Percentiles rank a stretch among this genome's conserved stretches.
phyloP scores from a whole-genome alignment of 1,140 invertebrate genomes.

The Ceratina calcarata region DNA sequence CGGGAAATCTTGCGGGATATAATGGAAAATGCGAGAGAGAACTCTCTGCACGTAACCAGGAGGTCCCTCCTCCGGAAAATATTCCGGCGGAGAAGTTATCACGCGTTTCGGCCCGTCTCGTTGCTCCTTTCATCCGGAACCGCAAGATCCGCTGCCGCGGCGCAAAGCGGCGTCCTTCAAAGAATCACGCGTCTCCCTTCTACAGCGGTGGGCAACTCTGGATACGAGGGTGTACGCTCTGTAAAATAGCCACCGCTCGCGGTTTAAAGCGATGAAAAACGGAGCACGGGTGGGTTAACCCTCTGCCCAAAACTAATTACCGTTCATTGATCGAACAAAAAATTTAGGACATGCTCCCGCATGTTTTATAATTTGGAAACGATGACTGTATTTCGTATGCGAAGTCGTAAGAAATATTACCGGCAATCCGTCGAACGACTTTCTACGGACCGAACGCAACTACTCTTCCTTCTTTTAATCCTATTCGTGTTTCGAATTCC shows the following conservation, averaged over 20 bases:
- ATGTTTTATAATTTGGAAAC: too few relatives aligned
- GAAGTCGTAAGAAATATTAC: too few relatives aligned
- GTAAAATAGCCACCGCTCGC: constrained; percentile 27
- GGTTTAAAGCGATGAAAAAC: neutral
- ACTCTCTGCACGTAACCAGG: neutral
- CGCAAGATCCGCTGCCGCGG: constrained; percentile 7
- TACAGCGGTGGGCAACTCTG: neutral
- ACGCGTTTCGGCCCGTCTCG: neutral
- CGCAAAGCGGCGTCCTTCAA: neutral
- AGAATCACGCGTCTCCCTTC: constrained; percentile 13
- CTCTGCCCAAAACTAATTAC: neutral
- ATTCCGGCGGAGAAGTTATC: constrained; percentile 13
- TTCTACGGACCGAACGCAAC: too few relatives aligned
- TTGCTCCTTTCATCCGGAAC: neutral
- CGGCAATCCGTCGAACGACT: too few relatives aligned
- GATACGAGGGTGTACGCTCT: constrained; percentile 11
- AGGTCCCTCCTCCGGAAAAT: constrained; percentile 14
- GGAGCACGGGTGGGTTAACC: neutral
- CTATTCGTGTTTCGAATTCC: neutral
- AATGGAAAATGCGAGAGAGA: constrained; percentile 59
- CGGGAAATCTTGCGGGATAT: constrained; percentile 61
- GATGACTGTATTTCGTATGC: too few relatives aligned
- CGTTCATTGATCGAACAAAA: too few relatives aligned
- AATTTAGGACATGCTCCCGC: too few relatives aligned
- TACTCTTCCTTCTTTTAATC: neutral